Percentiles rank a stretch among this genome's conserved stretches.
Conservation (phyloP, 2,113 vertebrate genomes). For the Charadrius vociferus region DNA sequence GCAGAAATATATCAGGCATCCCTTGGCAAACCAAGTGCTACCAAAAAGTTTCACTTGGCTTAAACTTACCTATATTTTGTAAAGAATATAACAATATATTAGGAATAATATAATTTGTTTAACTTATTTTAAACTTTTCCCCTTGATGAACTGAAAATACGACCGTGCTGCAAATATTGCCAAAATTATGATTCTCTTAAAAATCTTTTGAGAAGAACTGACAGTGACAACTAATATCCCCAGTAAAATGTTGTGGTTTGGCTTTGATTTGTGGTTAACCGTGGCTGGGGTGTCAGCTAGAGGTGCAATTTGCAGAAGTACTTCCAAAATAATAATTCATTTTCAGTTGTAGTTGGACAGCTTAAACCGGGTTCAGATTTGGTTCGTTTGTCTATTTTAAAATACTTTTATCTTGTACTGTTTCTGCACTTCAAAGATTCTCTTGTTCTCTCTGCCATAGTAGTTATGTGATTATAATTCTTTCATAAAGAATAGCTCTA, state of each 20-base stretch:
- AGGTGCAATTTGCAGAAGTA: not conserved
- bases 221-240: not conserved
- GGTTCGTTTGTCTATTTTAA: not conserved
- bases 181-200: not conserved
- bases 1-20: not conserved
- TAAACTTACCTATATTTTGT: not conserved
- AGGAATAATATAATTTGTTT: not conserved
- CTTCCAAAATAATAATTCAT: conserved; percentile 19
- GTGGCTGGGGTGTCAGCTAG: not conserved
- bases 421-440: not conserved
- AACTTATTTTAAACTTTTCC: not conserved
- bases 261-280: conserved; percentile 24
- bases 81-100: not conserved
- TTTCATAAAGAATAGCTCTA: not conserved
- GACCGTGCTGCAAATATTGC: not conserved
- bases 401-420: not conserved
- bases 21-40: not conserved
- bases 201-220: not conserved
- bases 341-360: not conserved
- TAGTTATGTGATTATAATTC: not conserved
- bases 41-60: not conserved
- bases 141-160: not conserved
- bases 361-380: not conserved
- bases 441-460: not conserved
- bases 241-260: conserved; percentile 12